Evolutionary conservation across 37 sponge, comb jelly and placozoan species (phyloP), one percentile per base, ranked within the genome.

Genomic region (Eunapius fragilis): DNA sequence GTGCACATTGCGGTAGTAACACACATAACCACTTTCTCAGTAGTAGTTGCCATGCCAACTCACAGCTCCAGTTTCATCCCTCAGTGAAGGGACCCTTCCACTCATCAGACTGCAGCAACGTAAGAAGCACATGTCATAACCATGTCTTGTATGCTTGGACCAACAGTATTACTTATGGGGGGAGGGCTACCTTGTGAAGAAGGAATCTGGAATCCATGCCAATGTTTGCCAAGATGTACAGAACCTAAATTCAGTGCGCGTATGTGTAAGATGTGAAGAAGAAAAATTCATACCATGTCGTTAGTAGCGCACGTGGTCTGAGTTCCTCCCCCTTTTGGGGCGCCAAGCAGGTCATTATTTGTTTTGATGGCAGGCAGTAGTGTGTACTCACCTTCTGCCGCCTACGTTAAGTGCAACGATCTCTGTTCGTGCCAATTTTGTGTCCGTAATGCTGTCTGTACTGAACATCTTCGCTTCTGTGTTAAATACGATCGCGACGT

Each of bases 351-450:
- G 58, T 17, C 22, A 19, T 58, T 58, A 11, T 12, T n/a, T n/a
- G n/a, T n/a, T n/a, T n/a, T 58, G 58, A 12, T 10, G 6, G 22
- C 2, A 2, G 19, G 19, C 58, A 17, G 14, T 58, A 58, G 17
- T 24, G 0, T 58, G 1, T 23, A 7, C 74, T 82, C 28, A 93
- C 91, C 87, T 87, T 75, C 79, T 85, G 13, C 98, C 98, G 4
- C 98, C 98, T 2, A 98, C 98, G 75, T 98, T 98, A 48, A 98
- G 85, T 76, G 84, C 88, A 3, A 98, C 78, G 12, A 98, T 94
- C 49, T 97, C 98, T 31, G 86, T 86, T 76, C 34, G 23, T 19
- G 78, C 0, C 34, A 19, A 19, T 25, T 36, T 73, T 10, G 6
- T 31, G 13, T 33, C 74, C 22, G 74, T 22, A 14, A 31, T 24